These are phyloP conservation scores for Narcine bancroftii DNA, from an alignment of 2,113 vertebrate genomes.

Conservation along the genomic window DNA sequence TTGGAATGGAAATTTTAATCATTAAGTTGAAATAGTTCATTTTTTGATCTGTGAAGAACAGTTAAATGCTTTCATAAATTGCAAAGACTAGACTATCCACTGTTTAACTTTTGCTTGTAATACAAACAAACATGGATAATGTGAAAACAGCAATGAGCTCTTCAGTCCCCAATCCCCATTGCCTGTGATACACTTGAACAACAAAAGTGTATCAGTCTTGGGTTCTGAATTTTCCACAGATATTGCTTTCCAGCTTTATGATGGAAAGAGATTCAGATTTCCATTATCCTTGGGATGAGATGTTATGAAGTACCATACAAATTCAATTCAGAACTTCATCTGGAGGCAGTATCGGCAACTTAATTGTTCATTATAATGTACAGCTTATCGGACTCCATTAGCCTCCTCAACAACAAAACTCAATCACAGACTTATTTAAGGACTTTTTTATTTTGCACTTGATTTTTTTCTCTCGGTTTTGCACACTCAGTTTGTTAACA, in stretches of 20 bases:
- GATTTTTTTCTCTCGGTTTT: too few relatives aligned
- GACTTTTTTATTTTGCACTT: too few relatives aligned
- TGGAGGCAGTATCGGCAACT: background rate
- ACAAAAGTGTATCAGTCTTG: background rate
- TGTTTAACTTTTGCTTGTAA: background rate
- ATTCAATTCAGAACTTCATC: background rate
- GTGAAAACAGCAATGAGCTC: too few relatives aligned
- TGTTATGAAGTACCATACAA: background rate
- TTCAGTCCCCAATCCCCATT: background rate
- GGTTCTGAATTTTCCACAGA: background rate
- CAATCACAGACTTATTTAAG: too few relatives aligned
- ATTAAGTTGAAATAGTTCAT: background rate
- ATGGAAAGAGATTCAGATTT: background rate
- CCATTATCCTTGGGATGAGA: background rate
- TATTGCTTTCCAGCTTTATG: background rate
- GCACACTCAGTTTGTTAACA: too few relatives aligned
- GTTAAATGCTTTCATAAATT: background rate
- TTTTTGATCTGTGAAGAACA: background rate
- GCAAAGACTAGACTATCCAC: background rate
- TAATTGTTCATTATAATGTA: background rate
- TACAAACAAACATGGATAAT: background rate
- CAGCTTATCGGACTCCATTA: too few relatives aligned
- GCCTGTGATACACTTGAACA: background rate
- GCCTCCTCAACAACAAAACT: too few relatives aligned
- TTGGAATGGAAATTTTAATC: background rate